Base-by-base conservation (phyloP, 2,888 invertebrate species). In the Ormyrus labotus region DNA sequence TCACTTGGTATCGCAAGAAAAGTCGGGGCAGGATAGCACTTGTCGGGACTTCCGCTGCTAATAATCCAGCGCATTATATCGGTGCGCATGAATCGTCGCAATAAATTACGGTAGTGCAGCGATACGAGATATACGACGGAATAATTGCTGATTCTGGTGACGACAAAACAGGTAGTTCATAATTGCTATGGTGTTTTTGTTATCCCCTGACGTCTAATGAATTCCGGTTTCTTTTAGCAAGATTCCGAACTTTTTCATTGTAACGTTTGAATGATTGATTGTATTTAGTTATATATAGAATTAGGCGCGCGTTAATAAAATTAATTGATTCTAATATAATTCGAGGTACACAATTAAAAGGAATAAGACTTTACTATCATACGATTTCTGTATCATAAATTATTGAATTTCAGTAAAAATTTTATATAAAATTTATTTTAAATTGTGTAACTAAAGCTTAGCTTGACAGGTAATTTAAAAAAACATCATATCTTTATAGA, bases 61-160 rank as follows among this genome's bases (percentile, higher is more conserved):
- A 69, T 77, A 71, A 63, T 65, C 53, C 58, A 47, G n/a, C 9
- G 53, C 45, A 72, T 71, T 65, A 70, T 74, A 74, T 79, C 69
- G 60, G 75, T 5, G 51, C 9, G 34, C 68, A 60, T 50, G 76
- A 51, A 76, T 80, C 72, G 72, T 1, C 8, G 76, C 68, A 65
- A 77, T 81, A 81, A 81, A 81, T 81, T 67, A 73, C 72, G 9
- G 76, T 64, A 50, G 75, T 63, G 4, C 63, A 76, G 63, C 64
- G 68, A 80, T 80, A 72, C 65, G 63, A 67, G 65, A 76, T 76
- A 63, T 61, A 69, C 71, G 61, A 72, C 72, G 72, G 67, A 80
- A 76, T 75, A 71, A 80, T 81, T 76, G 72, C 72, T n/a, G 58
- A 69, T 53, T 75, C 65, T 47, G 9, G 48, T 47, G 58, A 71